Conservation (phyloP, 2,113 vertebrate species). For the Lamprologus callipterus region DNA sequence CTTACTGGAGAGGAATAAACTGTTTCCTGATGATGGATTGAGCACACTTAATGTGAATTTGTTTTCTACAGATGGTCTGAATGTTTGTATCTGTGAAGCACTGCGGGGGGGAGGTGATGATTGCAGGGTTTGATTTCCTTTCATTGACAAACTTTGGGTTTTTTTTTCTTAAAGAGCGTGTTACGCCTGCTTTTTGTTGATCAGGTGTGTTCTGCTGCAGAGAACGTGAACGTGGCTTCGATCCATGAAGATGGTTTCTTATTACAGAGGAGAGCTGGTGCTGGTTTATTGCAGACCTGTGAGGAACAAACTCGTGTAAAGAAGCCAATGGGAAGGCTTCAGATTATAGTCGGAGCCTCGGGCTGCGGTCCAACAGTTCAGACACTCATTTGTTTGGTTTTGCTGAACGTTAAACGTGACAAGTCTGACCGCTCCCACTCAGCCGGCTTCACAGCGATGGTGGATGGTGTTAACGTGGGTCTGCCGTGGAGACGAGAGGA, state of each 20-base stretch:
- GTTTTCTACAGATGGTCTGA: constrained; percentile 60
- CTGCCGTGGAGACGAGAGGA: neutral
- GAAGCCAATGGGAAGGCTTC: neutral
- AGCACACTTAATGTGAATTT: constrained; percentile 65
- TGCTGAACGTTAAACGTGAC: neutral
- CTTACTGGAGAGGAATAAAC: neutral
- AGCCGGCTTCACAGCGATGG: neutral
- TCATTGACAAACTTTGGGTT: neutral
- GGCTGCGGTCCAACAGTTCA: neutral
- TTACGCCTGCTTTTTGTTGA: neutral
- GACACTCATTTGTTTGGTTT: neutral
- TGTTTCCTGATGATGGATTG: constrained; percentile 12
- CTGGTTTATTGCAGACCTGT: neutral
- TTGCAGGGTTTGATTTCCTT: neutral
- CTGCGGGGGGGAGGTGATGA: neutral
- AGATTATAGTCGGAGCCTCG: neutral
- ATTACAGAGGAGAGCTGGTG: neutral
- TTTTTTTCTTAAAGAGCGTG: neutral
- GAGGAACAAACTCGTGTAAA: neutral
- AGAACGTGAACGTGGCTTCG: neutral
- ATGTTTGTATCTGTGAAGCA: constrained; percentile 57
- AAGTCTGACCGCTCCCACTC: neutral
- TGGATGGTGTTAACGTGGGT: neutral
- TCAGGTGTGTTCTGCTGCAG: neutral
- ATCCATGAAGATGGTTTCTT: neutral